Conservation (phyloP, 2,113 vertebrate species). For the Siphamia tubifer region DNA sequence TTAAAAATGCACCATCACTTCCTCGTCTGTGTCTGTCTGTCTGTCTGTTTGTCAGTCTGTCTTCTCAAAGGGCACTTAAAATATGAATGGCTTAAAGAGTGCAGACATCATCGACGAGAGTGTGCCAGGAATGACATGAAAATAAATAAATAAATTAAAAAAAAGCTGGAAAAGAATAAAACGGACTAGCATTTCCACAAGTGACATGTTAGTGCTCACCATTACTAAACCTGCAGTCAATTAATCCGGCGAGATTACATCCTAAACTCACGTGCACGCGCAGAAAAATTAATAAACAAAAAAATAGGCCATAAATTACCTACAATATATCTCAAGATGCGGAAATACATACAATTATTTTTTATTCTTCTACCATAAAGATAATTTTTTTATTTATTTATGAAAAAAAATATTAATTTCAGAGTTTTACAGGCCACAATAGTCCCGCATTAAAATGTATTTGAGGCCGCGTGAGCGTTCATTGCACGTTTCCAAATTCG, state of each 20-base stretch:
- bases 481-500: background rate
- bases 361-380: background rate
- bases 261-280: slow-evolving; percentile 35
- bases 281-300: background rate
- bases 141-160: slow-evolving; percentile 18
- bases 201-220: slow-evolving; percentile 43
- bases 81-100: slow-evolving; percentile 58
- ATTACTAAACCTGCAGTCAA: slow-evolving; percentile 50
- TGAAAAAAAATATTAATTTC: too few species aligned
- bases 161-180: background rate
- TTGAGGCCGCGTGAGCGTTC: background rate
- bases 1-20: slow-evolving; percentile 48
- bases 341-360: background rate
- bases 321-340: background rate
- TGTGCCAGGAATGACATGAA: slow-evolving; percentile 55
- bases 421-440: too few species aligned
- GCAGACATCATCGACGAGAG: slow-evolving; percentile 36
- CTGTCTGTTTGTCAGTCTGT: background rate
- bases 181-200: slow-evolving; percentile 31
- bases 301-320: background rate
- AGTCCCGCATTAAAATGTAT: background rate
- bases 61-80: slow-evolving; percentile 49
- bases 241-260: slow-evolving; percentile 40
- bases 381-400: too few species aligned
- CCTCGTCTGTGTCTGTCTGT: background rate